These are phyloP conservation scores for Drosophila mimetica DNA, from an alignment of 2,888 invertebrate genomes.

Conservation along the genomic window DNA sequence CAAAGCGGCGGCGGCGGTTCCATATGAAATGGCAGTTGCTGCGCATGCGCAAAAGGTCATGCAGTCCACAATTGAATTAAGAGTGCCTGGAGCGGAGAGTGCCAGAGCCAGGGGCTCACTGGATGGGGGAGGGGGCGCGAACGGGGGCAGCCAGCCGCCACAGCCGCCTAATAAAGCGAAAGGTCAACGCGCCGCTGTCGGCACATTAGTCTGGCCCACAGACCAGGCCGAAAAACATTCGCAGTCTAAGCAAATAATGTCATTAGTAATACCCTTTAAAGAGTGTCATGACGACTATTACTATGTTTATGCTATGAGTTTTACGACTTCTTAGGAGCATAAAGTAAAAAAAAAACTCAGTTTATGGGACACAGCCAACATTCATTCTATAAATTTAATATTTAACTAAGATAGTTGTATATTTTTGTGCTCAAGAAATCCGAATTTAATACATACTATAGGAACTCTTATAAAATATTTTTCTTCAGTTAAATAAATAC, in stretches of 20 bases:
- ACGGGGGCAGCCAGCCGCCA: slow-evolving; percentile 4
- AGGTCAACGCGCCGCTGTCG: slow-evolving; percentile 47
- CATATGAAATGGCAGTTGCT: slow-evolving; percentile 61
- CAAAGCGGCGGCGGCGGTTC: neutral
- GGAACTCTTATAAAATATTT: too few species aligned
- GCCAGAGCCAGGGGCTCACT: slow-evolving; percentile 33
- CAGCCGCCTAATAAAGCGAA: slow-evolving; percentile 46
- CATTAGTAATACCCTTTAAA: slow-evolving; percentile 39
- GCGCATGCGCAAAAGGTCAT: slow-evolving; percentile 68
- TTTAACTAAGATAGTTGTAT: too few species aligned
- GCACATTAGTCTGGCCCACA: slow-evolving; percentile 38
- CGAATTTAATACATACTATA: too few species aligned
- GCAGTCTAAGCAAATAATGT: slow-evolving; percentile 35
- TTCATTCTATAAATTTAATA: too few species aligned
- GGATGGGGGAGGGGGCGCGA: slow-evolving; percentile 4
- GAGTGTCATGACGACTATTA: neutral
- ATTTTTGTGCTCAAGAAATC: too few species aligned
- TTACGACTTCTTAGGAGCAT: too few species aligned
- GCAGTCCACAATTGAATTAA: slow-evolving; percentile 75
- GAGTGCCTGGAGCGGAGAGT: slow-evolving; percentile 51
- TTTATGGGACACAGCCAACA: too few species aligned
- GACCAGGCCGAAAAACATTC: slow-evolving; percentile 22
- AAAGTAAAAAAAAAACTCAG: too few species aligned
- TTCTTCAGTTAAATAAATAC: too few species aligned
- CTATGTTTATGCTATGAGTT: too few species aligned